These are phyloP conservation scores for Tamandua tetradactyla DNA, from an alignment of 2,797 vertebrate species.

Conservation along the genomic window DNA sequence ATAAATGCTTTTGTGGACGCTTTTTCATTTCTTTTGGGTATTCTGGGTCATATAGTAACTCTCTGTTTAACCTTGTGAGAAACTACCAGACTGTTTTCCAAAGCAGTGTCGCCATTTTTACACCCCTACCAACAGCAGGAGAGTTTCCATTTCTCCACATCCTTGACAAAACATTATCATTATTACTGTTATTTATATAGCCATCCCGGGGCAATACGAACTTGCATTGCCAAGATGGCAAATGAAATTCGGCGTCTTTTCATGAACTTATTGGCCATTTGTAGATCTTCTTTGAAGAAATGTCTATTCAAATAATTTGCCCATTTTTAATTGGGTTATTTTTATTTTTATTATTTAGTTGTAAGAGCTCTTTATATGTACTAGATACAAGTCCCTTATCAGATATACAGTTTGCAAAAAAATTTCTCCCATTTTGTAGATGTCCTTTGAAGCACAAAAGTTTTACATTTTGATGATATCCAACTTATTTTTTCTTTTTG, in stretches of 20 bases:
- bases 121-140: neutral
- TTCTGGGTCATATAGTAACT: too few relatives aligned
- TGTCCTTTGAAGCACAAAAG: too few relatives aligned
- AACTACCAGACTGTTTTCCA: too few relatives aligned
- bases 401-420: neutral
- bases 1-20: neutral
- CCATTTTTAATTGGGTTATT: neutral
- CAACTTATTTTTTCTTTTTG: too few relatives aligned
- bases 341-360: slow-evolving; percentile 30
- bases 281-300: too few relatives aligned
- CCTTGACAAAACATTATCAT: neutral
- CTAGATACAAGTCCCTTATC: neutral
- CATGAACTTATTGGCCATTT: too few relatives aligned
- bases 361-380: neutral
- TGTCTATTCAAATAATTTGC: neutral
- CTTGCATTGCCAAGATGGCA: neutral
- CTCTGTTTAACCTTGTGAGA: too few relatives aligned
- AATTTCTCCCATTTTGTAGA: neutral
- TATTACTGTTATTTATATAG: neutral
- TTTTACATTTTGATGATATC: too few relatives aligned
- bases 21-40: neutral
- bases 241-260: neutral
- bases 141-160: neutral
- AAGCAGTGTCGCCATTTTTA: too few relatives aligned
- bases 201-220: too few relatives aligned